These are phyloP conservation scores for Peromyscus nudipes DNA, from an alignment of 2,797 vertebrate species.

Conservation along the genomic window DNA sequence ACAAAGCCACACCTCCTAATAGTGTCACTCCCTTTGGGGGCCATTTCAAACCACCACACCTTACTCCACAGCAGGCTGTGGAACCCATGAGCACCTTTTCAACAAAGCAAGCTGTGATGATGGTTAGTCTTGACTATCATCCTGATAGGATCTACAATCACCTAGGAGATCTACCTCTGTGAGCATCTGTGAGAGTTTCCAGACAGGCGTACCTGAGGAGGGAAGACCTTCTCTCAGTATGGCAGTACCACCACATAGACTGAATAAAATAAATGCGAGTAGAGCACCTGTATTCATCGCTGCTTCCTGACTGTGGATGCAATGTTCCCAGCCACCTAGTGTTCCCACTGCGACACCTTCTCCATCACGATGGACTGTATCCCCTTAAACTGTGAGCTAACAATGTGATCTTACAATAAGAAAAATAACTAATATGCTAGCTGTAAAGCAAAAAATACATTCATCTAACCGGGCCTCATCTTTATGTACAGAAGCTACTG, in stretches of 20 bases:
- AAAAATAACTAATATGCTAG: background rate
- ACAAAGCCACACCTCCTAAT: background rate
- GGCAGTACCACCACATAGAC: background rate
- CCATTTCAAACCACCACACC: background rate
- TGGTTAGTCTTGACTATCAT: background rate
- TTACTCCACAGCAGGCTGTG: background rate
- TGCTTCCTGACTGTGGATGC: background rate
- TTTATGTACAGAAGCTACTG: background rate
- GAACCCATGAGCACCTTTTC: background rate
- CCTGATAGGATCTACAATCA: background rate
- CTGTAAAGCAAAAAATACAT: background rate
- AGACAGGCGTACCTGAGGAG: background rate
- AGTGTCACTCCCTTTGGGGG: background rate
- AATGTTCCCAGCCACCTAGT: too few relatives aligned
- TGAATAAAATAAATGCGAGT: background rate
- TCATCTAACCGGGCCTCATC: background rate
- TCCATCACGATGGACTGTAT: too few relatives aligned
- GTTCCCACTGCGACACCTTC: background rate
- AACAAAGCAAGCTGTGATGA: background rate
- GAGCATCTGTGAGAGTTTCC: background rate
- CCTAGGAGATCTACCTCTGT: background rate
- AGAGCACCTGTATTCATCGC: accelerated
- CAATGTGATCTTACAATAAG: background rate
- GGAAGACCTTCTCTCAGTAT: background rate
- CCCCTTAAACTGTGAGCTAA: background rate